Evolutionary conservation across 2,888 invertebrate species (phyloP), one percentile per base, ranked within the genome.

Genomic region (Agonopterix arenella): DNA sequence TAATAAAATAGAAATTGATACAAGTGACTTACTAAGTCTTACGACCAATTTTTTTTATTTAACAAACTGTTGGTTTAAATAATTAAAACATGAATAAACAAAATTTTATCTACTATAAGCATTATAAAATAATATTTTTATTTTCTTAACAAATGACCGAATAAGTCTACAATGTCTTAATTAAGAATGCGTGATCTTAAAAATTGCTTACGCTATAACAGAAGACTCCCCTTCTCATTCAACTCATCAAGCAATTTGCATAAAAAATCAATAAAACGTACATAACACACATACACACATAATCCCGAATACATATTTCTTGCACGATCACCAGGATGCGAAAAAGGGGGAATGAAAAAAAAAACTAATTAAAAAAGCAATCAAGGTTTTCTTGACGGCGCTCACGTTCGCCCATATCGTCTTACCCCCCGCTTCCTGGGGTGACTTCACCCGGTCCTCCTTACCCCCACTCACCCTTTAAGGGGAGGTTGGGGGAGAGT

Each of bases 341-440:
- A 84, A 85, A 83, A 84, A 80, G 85, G 86, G 88, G 83, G 82
- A 79, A 76, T 68, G 76, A 76, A 83, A 86, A 74, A n/a, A 85
- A 83, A 82, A 83, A 89, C 89, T 89, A 89, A 89, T 89, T 89
- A 89, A 88, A 89, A 89, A 89, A 89, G 89, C 89, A 89, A 89
- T 89, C 89, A 89, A 86, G 89, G 89, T 88, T 88, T 89, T 88
- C 89, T 89, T 89, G 89, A 88, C 88, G 88, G 86, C 84, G 86
- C 86, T 88, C 89, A 89, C 89, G 88, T 88, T 88, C 89, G 86
- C 84, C 88, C 85, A 89, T 89, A 89, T 89, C 89, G 88, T 88
- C 89, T 89, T 89, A 86, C 88, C 85, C 83, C 28, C 85, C 77
- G 66, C 64, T 76, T 76, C 75, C 77, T 68, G 79, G 77, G 80